phyloP scores from a whole-genome alignment of 1,140 invertebrate genomes.

The Psilanteris sp. region DNA sequence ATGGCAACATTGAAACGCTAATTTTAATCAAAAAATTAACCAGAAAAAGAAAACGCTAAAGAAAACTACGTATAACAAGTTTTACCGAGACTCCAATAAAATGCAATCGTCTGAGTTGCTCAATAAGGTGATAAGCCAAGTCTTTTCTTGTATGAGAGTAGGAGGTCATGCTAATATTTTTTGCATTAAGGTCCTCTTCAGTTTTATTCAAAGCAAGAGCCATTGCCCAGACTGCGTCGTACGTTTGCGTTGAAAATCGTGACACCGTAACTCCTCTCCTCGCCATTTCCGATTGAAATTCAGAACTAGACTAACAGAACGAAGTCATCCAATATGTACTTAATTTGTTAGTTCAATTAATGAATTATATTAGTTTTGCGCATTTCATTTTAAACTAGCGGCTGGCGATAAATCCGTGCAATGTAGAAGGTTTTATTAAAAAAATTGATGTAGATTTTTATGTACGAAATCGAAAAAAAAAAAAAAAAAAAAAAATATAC shows the following conservation, averaged over 20 bases:
- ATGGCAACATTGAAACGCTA: conserved; percentile 2
- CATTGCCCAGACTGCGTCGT: conserved; percentile 94
- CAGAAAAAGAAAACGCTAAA: conserved; percentile 8
- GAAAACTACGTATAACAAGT: conserved; percentile 18
- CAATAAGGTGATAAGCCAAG: conserved; percentile 84
- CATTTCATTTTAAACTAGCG: no score
- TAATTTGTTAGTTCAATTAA: no score
- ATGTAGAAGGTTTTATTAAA: no score
- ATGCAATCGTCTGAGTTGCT: conserved; percentile 85
- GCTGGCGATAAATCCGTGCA: no score
- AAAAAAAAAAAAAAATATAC: no score
- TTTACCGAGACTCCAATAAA: conserved; percentile 92
- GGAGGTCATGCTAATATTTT: conserved; percentile 80
- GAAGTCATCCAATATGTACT: no score
- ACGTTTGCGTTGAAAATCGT: conserved; percentile 87
- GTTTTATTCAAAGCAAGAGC: conserved; percentile 85
- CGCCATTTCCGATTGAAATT: conserved; percentile 83
- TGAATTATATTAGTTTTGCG: no score
- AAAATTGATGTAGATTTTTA: no score
- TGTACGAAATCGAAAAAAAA: no score
- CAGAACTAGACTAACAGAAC: conserved; percentile 83
- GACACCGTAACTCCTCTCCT: conserved; percentile 81
- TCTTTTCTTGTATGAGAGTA: conserved; percentile 87
- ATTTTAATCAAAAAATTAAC: conserved; percentile 42
- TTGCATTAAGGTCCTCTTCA: conserved; percentile 72